A percentile compares a stretch with the other conserved stretches of the same genome.
These are phyloP conservation scores for Cepaea nemoralis DNA, from an alignment of 1,140 invertebrate genomes.

Conservation along the genomic window DNA sequence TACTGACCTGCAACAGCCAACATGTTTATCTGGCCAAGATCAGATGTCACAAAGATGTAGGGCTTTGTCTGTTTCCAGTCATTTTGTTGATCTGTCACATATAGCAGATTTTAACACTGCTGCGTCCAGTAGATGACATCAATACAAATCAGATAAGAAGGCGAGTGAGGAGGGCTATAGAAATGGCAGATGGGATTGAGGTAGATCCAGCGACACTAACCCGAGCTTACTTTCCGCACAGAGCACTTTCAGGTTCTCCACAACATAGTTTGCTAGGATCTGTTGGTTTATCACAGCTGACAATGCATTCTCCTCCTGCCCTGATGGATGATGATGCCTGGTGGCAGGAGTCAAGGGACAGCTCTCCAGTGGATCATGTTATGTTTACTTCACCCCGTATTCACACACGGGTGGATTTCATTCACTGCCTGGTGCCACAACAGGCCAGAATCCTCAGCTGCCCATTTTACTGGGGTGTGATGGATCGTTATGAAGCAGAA, in stretches of 20 bases:
- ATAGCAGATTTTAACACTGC: conserved; percentile 51
- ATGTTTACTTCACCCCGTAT: neutral
- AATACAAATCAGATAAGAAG: conserved; percentile 80
- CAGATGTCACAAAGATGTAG: conserved; percentile 44
- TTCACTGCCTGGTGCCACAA: conserved; percentile 95
- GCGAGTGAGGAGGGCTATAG: conserved; percentile 79
- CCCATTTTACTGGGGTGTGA: conserved; percentile 95
- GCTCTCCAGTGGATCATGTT: neutral
- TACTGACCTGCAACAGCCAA: neutral
- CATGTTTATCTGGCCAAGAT: conserved; percentile 2
- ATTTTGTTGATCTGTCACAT: conserved; percentile 32
- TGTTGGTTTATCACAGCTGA: neutral
- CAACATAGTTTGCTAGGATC: neutral
- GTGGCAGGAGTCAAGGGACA: neutral
- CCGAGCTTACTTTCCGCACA: too few relatives aligned
- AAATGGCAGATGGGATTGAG: conserved; percentile 84
- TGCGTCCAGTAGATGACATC: conserved; percentile 77
- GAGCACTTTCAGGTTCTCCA: too few relatives aligned
- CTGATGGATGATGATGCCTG: conserved; percentile 16
- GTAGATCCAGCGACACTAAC: conserved; percentile 37
- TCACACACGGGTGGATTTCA: conserved; percentile 90
- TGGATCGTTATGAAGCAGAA: conserved; percentile 91
- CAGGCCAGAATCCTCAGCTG: conserved; percentile 84
- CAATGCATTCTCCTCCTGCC: neutral
- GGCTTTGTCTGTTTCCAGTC: conserved; percentile 11